Percentiles rank a stretch among this genome's conserved stretches.
phyloP scores from a whole-genome alignment of 1,140 invertebrate species.

The Lasaia peninsularis region DNA sequence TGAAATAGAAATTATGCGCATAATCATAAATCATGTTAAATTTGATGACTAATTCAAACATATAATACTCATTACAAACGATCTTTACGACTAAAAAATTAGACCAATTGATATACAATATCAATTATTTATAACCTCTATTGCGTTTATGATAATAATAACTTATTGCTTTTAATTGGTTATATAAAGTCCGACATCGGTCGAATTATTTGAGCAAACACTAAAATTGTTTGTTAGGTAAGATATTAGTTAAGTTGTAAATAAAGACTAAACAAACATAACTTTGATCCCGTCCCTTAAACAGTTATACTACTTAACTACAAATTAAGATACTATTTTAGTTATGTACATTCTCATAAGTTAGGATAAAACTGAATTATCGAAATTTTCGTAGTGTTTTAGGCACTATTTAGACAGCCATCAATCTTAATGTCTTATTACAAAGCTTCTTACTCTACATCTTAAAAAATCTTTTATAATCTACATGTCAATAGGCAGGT shows the following conservation, averaged over 20 bases:
- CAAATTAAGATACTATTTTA: constrained; percentile 22
- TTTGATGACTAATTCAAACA: too few relatives aligned
- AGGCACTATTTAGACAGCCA: constrained; percentile 77
- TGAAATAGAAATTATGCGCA: too few relatives aligned
- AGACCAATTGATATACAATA: too few relatives aligned
- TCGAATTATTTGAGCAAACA: not conserved
- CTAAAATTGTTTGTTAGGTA: not conserved
- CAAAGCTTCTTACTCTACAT: constrained; percentile 65
- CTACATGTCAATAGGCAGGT: constrained; percentile 73
- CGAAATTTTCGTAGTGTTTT: constrained; percentile 75
- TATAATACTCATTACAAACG: too few relatives aligned
- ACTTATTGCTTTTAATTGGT: not conserved
- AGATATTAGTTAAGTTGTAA: not conserved
- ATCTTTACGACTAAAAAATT: too few relatives aligned
- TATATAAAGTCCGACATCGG: not conserved
- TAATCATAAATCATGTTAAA: too few relatives aligned
- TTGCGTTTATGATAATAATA: too few relatives aligned
- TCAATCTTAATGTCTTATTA: constrained; percentile 73
- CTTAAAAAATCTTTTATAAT: constrained; percentile 57
- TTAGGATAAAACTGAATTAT: constrained; percentile 69
- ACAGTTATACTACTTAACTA: constrained; percentile 10
- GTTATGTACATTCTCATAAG: constrained; percentile 60
- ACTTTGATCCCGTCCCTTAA: constrained; percentile 4
- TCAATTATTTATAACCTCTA: too few relatives aligned
- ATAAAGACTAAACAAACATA: constrained; percentile 2